Conservation (phyloP, 2,888 invertebrate species). For the Aelia acuminata region DNA sequence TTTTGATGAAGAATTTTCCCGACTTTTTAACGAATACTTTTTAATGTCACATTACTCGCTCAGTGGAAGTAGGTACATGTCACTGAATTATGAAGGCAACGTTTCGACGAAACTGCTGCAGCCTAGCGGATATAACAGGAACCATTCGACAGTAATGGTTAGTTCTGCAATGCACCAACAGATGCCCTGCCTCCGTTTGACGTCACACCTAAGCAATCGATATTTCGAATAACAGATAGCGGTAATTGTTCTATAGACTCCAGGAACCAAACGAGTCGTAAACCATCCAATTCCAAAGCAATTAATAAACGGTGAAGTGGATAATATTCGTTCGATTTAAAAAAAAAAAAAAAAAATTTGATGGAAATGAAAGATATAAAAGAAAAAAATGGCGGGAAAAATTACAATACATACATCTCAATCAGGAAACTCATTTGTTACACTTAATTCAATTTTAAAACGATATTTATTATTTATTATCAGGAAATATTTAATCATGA, state of each 20-base stretch:
- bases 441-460: too few relatives aligned
- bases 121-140: not conserved
- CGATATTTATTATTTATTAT: too few relatives aligned
- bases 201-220: conserved; percentile 12
- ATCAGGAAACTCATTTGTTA: too few relatives aligned
- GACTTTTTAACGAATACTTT: not conserved
- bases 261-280: not conserved
- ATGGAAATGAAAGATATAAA: not conserved
- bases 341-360: not conserved
- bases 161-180: conserved; percentile 41
- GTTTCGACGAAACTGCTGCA: not conserved
- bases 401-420: too few relatives aligned
- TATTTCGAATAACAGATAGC: conserved; percentile 19
- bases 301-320: not conserved
- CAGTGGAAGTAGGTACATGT: too few relatives aligned
- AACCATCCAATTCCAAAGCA: not conserved
- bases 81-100: not conserved
- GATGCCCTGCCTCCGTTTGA: conserved; percentile 17
- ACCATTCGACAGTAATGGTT: not conserved
- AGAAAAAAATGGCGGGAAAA: not conserved
- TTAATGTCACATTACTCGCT: not conserved
- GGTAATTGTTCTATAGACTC: not conserved
- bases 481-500: too few relatives aligned
- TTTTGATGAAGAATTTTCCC: not conserved
- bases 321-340: not conserved